These are phyloP conservation scores for Thaumetopoea pityocampa DNA, from an alignment of 1,140 invertebrate genomes.

Conservation along the genomic window DNA sequence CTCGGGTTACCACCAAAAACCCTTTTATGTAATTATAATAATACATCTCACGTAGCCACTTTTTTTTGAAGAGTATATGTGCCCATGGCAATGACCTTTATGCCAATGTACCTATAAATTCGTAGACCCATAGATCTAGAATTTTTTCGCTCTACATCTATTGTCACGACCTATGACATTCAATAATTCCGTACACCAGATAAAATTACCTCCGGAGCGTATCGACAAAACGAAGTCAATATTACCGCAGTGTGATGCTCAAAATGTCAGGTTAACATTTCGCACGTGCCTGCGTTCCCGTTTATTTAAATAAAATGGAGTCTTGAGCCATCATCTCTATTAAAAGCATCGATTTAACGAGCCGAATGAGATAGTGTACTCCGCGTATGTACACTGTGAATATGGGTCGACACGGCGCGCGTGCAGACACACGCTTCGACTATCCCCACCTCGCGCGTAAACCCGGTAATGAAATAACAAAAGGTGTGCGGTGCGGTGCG, in stretches of 20 bases:
- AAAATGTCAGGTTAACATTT: slow-evolving; percentile 25
- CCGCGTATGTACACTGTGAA: slow-evolving; percentile 37
- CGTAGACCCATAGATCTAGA: background rate
- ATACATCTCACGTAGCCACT: too few relatives aligned
- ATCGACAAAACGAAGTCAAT: slow-evolving; percentile 10
- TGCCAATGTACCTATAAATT: too few relatives aligned
- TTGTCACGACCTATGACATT: slow-evolving; percentile 18
- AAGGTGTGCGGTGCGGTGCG: too few relatives aligned
- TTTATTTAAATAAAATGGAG: slow-evolving; percentile 33
- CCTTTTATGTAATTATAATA: too few relatives aligned
- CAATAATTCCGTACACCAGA: background rate
- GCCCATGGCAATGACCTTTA: too few relatives aligned
- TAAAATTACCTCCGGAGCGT: slow-evolving; percentile 18
- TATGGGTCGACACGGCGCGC: slow-evolving; percentile 42
- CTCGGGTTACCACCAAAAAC: too few relatives aligned
- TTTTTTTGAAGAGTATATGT: too few relatives aligned
- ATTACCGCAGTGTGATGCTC: slow-evolving; percentile 1
- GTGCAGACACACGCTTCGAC: slow-evolving; percentile 4
- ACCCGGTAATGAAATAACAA: slow-evolving; percentile 28
- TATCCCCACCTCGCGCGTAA: slow-evolving; percentile 23
- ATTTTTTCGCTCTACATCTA: background rate
- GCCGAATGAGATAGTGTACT: slow-evolving; percentile 51
- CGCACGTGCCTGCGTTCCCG: slow-evolving; percentile 20
- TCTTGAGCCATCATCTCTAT: slow-evolving; percentile 59
- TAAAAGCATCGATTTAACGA: slow-evolving; percentile 64